A percentile compares a stretch with the other conserved stretches of the same genome.
Conservation (phyloP, 1,140 invertebrate genomes). For the Leptonema lineaticorne region DNA sequence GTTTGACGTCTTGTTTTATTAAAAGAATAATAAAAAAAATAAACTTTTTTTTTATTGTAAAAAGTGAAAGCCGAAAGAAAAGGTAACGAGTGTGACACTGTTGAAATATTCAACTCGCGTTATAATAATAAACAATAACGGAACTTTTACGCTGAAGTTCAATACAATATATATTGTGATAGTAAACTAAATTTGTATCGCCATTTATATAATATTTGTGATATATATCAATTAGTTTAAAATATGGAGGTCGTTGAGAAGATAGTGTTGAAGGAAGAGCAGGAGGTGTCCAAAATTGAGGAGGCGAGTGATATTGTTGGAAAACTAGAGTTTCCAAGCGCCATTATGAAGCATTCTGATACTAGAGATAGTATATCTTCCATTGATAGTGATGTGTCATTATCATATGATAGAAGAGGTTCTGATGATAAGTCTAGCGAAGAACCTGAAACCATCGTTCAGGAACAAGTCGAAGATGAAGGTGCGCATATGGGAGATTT, state of each 20-base stretch:
- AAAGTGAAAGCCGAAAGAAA: constrained; percentile 14
- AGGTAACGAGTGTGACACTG: neutral
- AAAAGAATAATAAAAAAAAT: too few species aligned
- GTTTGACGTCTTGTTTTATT: too few species aligned
- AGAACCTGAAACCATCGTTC: constrained; percentile 4
- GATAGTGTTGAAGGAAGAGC: constrained; percentile 8
- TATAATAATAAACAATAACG: neutral
- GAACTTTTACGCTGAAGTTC: too few species aligned
- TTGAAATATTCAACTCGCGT: neutral
- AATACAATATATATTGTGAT: too few species aligned
- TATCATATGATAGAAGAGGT: constrained; percentile 57
- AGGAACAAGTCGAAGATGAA: constrained; percentile 52
- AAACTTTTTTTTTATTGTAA: too few species aligned
- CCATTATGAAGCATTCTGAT: constrained; percentile 51
- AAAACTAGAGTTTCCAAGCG: constrained; percentile 19
- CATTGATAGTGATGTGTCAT: constrained; percentile 63
- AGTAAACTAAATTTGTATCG: neutral
- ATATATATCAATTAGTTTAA: constrained; percentile 8
- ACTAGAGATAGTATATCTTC: constrained; percentile 64
- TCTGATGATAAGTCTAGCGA: constrained; percentile 43
- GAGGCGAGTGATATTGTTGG: constrained; percentile 33
- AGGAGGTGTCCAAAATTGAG: constrained; percentile 28
- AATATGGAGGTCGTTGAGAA: constrained; percentile 20
- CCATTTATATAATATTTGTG: constrained; percentile 8
- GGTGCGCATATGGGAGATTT: constrained; percentile 60